Percentiles rank a stretch among this genome's conserved stretches.
These are phyloP conservation scores for Melanotaenia pygmaea DNA, from an alignment of 2,797 vertebrate genomes.

Conservation along the genomic window DNA sequence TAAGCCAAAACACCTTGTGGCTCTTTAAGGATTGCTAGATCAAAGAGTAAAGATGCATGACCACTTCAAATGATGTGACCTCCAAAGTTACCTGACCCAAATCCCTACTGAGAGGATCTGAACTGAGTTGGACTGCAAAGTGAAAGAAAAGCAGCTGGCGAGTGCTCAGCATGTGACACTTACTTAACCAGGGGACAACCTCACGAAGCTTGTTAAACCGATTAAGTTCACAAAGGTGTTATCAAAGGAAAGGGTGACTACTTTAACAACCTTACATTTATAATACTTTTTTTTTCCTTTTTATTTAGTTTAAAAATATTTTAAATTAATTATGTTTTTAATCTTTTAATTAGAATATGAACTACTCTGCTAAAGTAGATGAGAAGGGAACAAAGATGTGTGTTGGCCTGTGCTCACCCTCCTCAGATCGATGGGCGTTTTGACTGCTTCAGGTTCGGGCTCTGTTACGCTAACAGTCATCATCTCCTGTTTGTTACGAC, in stretches of 20 bases:
- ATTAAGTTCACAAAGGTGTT: background rate
- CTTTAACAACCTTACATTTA: background rate
- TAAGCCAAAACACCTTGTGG: background rate
- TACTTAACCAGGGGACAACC: background rate
- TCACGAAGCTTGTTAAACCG: background rate
- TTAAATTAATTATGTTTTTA: too few relatives aligned
- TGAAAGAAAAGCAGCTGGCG: background rate
- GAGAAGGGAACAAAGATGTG: conserved; percentile 4
- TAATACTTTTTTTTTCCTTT: background rate
- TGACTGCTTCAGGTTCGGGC: conserved; percentile 83
- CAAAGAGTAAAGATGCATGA: background rate
- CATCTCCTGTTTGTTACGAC: conserved; percentile 91
- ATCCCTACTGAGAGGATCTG: background rate
- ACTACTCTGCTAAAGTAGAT: background rate
- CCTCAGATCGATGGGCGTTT: conserved; percentile 94
- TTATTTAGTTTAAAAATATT: background rate
- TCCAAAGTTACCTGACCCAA: background rate
- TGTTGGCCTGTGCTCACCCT: conserved; percentile 80
- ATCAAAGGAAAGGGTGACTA: background rate
- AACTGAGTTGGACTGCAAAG: background rate
- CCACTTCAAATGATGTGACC: background rate
- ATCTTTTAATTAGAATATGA: background rate
- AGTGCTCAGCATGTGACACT: background rate
- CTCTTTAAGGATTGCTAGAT: background rate
- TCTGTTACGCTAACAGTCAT: conserved; percentile 72